Evolutionary conservation across 2,797 vertebrate genomes (phyloP).

Genomic region (Cercopithecus petaurista): DNA sequence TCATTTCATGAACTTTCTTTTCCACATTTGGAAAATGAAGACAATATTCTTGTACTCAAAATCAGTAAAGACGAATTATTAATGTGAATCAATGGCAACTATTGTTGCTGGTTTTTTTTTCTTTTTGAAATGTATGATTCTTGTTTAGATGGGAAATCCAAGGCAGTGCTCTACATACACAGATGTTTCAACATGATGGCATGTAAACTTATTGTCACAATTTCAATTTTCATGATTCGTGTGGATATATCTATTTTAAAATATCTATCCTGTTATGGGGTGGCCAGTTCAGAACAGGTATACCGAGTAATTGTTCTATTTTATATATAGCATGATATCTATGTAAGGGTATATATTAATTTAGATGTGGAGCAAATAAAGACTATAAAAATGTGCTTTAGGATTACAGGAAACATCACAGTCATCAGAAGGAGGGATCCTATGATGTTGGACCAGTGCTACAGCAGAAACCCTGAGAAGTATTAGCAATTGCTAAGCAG

Average conservation of each 20-base stretch:
- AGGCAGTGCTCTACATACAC: not conserved
- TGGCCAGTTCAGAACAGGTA: not conserved
- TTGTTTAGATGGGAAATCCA: not conserved
- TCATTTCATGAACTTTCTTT: not conserved
- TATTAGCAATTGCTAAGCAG: not conserved
- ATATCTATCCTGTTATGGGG: not conserved
- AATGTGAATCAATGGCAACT: not conserved
- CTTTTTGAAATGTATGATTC: not conserved
- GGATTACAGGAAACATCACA: not conserved
- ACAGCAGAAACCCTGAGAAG: not conserved
- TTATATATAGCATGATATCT: not conserved
- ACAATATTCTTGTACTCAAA: not conserved
- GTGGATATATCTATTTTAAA: not conserved
- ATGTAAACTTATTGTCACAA: not conserved
- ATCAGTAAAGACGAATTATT: not conserved
- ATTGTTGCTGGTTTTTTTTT: not conserved
- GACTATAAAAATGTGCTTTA: not conserved
- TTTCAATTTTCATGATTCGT: not conserved
- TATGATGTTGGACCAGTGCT: not conserved
- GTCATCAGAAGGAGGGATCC: not conserved
- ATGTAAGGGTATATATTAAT: rapidly evolving
- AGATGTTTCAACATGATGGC: not conserved
- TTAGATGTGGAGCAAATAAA: not conserved
- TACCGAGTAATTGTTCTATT: not conserved
- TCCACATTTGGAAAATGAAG: not conserved